Conservation (phyloP, 2,113 vertebrate genomes). For the Tamias sibiricus region DNA sequence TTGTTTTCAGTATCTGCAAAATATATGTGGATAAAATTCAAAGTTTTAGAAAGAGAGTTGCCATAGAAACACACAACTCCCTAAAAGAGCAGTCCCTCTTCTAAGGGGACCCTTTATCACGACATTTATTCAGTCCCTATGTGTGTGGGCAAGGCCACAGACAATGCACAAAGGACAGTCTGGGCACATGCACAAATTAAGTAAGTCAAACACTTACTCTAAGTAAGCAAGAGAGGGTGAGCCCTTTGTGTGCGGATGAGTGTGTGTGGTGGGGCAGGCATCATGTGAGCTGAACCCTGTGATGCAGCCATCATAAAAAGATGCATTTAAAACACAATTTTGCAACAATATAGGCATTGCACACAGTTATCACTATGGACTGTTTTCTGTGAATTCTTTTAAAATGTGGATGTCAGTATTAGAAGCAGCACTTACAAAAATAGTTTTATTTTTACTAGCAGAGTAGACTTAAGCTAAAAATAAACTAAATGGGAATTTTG, state of each 20-base stretch:
- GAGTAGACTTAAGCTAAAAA: constrained; percentile 73
- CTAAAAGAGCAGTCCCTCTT: constrained; percentile 59
- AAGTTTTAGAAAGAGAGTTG: constrained; percentile 72
- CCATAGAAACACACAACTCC: constrained; percentile 73
- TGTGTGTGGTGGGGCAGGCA: neutral
- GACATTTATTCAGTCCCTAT: constrained; percentile 19
- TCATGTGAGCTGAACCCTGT: constrained; percentile 49
- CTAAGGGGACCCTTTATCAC: constrained; percentile 7
- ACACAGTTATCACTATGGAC: constrained; percentile 31
- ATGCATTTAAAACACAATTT: constrained; percentile 60
- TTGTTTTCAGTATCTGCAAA: constrained; percentile 67
- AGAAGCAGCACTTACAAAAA: constrained; percentile 64
- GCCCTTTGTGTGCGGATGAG: neutral
- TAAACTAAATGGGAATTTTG: constrained; percentile 66
- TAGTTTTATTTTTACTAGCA: constrained; percentile 73
- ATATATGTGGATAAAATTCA: constrained; percentile 69
- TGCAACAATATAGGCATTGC: constrained; percentile 40
- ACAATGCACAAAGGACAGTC: constrained; percentile 59
- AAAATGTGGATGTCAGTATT: constrained; percentile 49
- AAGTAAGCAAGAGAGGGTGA: neutral
- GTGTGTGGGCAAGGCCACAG: neutral
- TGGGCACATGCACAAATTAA: constrained; percentile 40
- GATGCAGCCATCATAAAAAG: constrained; percentile 19
- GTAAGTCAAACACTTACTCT: constrained; percentile 40
- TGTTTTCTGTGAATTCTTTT: constrained; percentile 64